Evolutionary conservation across 2,113 vertebrate genomes (phyloP).

Genomic region (Merops nubicus): DNA sequence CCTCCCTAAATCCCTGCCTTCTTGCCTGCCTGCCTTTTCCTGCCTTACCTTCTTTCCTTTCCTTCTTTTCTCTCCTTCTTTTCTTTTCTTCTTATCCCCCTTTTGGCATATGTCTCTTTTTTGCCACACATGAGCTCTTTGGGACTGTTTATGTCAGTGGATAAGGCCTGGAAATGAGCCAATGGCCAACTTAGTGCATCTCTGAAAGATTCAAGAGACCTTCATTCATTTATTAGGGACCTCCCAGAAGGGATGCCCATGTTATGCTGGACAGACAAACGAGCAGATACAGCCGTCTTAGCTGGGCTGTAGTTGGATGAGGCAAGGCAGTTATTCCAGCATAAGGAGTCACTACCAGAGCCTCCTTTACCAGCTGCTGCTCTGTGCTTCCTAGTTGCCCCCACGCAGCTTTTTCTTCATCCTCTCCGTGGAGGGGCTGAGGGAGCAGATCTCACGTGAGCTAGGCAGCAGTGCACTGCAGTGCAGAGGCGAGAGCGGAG

Average conservation of each 20-base stretch:
- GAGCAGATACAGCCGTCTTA: background rate
- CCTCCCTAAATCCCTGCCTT: too few relatives aligned
- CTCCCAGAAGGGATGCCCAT: rapidly evolving
- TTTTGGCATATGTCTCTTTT: background rate
- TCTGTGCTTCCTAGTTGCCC: background rate
- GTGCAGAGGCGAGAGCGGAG: background rate
- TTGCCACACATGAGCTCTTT: background rate
- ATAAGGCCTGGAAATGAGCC: slow-evolving; percentile 8
- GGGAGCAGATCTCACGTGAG: background rate
- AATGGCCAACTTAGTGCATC: background rate
- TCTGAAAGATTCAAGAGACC: background rate
- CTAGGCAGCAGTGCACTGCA: background rate
- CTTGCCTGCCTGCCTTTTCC: too few relatives aligned
- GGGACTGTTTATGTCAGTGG: background rate
- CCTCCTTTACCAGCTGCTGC: background rate
- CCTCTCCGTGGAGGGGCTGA: background rate
- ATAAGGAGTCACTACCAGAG: background rate
- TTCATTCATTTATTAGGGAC: background rate
- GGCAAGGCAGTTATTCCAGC: background rate
- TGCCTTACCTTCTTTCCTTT: background rate
- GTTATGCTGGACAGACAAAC: background rate
- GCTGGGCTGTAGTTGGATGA: background rate
- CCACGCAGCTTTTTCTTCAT: background rate
- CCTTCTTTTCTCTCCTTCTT: background rate
- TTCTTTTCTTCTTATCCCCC: background rate